These are phyloP conservation scores for Actinernus sp. DNA, from an alignment of 92 coral and sea anemone genomes.

Conservation along the genomic window DNA sequence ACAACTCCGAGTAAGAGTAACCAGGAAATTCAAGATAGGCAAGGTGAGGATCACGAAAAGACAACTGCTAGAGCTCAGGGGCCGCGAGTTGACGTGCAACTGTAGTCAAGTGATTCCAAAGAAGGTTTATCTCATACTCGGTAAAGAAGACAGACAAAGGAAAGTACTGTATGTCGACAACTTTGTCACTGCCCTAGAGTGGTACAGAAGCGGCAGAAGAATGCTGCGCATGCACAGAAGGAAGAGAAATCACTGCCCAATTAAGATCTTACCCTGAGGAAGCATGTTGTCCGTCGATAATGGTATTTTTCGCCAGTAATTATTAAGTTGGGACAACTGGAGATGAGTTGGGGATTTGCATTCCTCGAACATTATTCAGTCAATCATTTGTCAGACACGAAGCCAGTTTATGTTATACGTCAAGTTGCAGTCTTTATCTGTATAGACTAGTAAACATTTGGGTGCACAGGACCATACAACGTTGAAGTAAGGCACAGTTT, in stretches of 20 bases:
- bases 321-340: no score
- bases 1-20: conserved; percentile 82
- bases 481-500: no score
- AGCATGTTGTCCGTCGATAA: no score
- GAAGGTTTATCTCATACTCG: conserved; percentile 79
- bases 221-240: conserved; percentile 72
- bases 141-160: conserved; percentile 82
- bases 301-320: no score
- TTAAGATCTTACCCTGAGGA: conserved; percentile 19
- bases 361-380: no score
- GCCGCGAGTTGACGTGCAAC: conserved; percentile 80
- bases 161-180: conserved; percentile 78
- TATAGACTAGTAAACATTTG: no score
- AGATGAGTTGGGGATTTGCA: no score
- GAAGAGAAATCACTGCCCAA: conserved; percentile 75
- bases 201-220: conserved; percentile 74
- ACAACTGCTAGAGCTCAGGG: conserved; percentile 78
- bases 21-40: conserved; percentile 77
- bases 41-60: conserved; percentile 65
- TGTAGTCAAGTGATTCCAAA: conserved; percentile 58
- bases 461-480: no score
- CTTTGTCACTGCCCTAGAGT: conserved; percentile 83
- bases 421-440: no score
- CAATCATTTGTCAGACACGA: no score
- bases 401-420: no score